phyloP scores from a whole-genome alignment of 2,113 vertebrate genomes.

The Pagrus major region DNA sequence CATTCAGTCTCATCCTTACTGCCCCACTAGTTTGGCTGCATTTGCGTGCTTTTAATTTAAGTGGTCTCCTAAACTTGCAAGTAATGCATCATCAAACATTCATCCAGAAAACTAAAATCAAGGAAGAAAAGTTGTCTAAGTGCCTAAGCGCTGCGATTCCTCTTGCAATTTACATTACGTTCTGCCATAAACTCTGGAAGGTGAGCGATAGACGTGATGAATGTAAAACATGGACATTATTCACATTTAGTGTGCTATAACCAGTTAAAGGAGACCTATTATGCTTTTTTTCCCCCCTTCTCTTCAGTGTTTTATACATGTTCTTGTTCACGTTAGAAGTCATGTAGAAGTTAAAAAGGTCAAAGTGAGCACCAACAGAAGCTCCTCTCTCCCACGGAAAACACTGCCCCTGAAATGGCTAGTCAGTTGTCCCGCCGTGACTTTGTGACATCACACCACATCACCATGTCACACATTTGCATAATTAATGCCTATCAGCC shows the following conservation, averaged over 20 bases:
- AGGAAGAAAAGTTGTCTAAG: constrained; percentile 46
- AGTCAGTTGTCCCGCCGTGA: no score
- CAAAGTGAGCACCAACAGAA: no score
- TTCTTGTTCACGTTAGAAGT: no score
- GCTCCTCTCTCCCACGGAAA: no score
- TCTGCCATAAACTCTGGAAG: constrained; percentile 27
- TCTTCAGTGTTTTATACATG: no score
- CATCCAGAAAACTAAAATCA: constrained; percentile 55
- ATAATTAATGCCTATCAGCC: no score
- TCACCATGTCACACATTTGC: no score
- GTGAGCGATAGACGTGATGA: constrained; percentile 28
- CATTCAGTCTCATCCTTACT: constrained; percentile 49
- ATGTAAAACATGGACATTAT: constrained; percentile 49
- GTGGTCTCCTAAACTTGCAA: constrained; percentile 54
- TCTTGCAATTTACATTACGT: constrained; percentile 49
- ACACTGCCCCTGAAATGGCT: no score
- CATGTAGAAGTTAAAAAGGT: no score
- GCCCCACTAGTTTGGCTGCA: constrained; percentile 42
- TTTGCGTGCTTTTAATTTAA: constrained; percentile 70
- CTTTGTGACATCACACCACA: no score
- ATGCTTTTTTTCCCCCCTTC: no score
- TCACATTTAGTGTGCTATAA: constrained; percentile 25
- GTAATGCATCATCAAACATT: constrained; percentile 69
- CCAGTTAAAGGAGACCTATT: no score
- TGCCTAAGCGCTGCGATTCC: constrained; percentile 32